Conservation (phyloP, 2,888 invertebrate species). For the Apeira syringaria region DNA sequence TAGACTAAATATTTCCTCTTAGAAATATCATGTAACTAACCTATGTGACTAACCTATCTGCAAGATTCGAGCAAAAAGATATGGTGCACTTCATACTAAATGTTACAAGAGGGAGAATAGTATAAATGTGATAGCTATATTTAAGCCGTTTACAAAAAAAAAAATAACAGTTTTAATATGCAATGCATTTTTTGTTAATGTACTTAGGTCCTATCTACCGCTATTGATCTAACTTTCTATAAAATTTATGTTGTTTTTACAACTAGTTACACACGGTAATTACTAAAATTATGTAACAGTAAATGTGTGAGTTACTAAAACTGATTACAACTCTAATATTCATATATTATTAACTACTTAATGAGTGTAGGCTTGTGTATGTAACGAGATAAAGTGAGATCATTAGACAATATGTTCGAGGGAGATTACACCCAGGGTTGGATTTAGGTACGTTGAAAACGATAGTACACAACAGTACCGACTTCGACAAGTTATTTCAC, state of each 20-base stretch:
- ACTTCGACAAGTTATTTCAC: too few species aligned
- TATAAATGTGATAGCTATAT: too few species aligned
- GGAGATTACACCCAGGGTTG: conserved; percentile 22
- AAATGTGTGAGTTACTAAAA: background rate
- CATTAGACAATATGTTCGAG: conserved; percentile 25
- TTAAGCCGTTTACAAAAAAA: too few species aligned
- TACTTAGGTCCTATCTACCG: too few species aligned
- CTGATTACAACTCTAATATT: background rate
- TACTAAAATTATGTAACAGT: background rate
- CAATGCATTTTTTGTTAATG: too few species aligned
- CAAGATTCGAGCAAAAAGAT: conserved; percentile 24
- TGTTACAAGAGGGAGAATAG: too few species aligned
- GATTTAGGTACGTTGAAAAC: too few species aligned
- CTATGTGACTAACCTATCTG: conserved; percentile 35
- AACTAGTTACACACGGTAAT: background rate
- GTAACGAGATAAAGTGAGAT: conserved; percentile 8
- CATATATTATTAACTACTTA: background rate
- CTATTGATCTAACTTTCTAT: background rate
- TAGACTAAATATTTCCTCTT: conserved; percentile 37
- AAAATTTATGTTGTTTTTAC: background rate
- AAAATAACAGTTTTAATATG: too few species aligned
- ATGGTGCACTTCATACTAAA: conserved; percentile 10
- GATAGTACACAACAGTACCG: too few species aligned
- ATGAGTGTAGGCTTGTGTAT: conserved; percentile 6
- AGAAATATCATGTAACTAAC: too few species aligned